Percentiles rank a stretch among this genome's conserved stretches.
Evolutionary conservation across 2,797 vertebrate species (phyloP).

Genomic region (Tragopan temminckii): DNA sequence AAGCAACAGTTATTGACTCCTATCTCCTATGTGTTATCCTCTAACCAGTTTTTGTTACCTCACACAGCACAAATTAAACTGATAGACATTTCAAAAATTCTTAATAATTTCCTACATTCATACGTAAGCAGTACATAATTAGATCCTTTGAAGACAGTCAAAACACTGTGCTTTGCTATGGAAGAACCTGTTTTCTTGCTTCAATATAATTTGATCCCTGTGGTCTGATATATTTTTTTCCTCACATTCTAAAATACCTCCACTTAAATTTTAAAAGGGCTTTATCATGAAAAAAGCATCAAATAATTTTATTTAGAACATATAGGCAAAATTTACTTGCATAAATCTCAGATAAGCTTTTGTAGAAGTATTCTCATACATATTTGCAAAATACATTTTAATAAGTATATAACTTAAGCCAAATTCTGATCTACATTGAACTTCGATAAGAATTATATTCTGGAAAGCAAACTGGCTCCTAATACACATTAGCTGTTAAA

Average conservation of each 20-base stretch:
- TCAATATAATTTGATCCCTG: not conserved
- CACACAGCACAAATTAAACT: not conserved
- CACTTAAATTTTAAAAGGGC: not conserved
- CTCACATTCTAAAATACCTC: not conserved
- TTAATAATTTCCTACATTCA: not conserved
- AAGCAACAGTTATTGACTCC: not conserved
- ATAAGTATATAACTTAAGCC: not conserved
- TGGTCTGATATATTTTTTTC: not conserved
- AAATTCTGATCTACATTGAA: fast-evolving
- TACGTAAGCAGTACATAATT: not conserved
- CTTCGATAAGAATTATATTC: not conserved
- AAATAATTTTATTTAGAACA: not conserved
- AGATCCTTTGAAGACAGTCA: not conserved
- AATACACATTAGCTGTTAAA: not conserved
- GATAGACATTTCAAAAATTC: not conserved
- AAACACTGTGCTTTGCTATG: not conserved
- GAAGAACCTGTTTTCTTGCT: fast-evolving
- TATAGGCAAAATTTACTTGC: not conserved
- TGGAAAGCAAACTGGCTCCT: not conserved
- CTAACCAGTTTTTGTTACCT: not conserved
- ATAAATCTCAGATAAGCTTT: not conserved
- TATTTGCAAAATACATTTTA: not conserved
- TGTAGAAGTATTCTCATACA: not conserved
- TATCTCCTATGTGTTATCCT: not conserved
- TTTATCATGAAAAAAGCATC: not conserved